Base-by-base conservation (phyloP, 2,113 vertebrate genomes). In the Argyrosomus japonicus region DNA sequence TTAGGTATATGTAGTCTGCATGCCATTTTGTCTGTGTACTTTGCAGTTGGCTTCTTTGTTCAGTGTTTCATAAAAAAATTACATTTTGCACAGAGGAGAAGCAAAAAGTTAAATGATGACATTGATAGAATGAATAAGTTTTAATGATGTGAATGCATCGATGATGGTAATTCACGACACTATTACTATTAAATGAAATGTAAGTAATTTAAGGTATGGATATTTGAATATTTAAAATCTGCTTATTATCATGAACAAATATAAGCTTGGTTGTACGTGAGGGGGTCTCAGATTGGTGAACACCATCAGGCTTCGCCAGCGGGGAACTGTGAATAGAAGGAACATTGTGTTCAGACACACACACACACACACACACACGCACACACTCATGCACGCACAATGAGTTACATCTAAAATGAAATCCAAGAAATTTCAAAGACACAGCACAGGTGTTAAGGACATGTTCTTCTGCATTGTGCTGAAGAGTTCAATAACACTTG, bases 341-440 rank as follows among this genome's bases (percentile, higher is more conserved):
- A 95, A 96, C 95, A 96, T 92, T 91, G 92, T 96, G 95, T 96
- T 94, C 95, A 92, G 77, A 83, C 71, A 65, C 87, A 93, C 82
- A 83, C 75, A 68, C 65, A 69, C 64, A 70, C 51, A 61, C 69
- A n/a, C 60, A 25, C 60, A 62, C 25, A 56, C 76, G 54, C 72
- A 72, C 61, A 76, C 61, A 83, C 25, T 53, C 64, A 74, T 25
- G 69, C 45, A 82, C 17, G 62, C n/a, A 67, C n/a, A 64, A 58
- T 4, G 14, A 87, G 68, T 71, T 79, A 80, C 73, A 87, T 87
- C 81, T 84, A 36, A 88, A 75, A 92, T 77, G 58, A 86, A 75
- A 84, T 75, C 68, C 61, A 43, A 68, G 67, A 75, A 53, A 91
- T 88, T 25, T 69, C 63, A 76, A 82, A 75, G 50, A 74, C 54